These are phyloP conservation scores for Diprion similis DNA, from an alignment of 1,140 invertebrate genomes.

Conservation along the genomic window DNA sequence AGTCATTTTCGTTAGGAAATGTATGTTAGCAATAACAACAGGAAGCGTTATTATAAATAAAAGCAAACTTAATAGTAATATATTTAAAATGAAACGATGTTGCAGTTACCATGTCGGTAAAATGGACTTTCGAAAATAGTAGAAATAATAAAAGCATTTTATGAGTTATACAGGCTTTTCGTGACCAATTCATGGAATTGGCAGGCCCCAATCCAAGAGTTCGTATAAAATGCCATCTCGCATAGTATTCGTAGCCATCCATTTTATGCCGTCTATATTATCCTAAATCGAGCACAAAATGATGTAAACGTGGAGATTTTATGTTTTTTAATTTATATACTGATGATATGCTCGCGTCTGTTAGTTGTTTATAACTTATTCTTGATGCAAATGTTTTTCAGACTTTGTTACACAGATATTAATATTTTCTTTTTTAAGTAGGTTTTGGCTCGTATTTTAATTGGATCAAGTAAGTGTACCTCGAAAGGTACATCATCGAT, in stretches of 20 bases:
- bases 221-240: slow-evolving; percentile 14
- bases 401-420: background rate
- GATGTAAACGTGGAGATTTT: background rate
- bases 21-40: background rate
- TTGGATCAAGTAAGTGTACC: background rate
- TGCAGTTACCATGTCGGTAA: background rate
- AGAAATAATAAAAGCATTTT: background rate
- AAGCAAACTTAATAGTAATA: slow-evolving; percentile 6
- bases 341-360: background rate
- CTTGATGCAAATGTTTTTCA: background rate
- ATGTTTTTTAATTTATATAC: background rate
- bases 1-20: background rate
- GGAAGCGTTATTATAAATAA: background rate
- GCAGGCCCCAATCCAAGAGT: slow-evolving; percentile 33
- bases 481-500: background rate
- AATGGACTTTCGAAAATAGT: background rate
- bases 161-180: slow-evolving; percentile 6
- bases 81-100: slow-evolving; percentile 11
- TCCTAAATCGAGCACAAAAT: slow-evolving; percentile 15
- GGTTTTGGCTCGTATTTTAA: background rate
- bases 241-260: slow-evolving; percentile 25
- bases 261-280: slow-evolving; percentile 32
- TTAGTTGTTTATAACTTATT: background rate
- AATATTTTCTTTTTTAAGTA: background rate
- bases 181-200: slow-evolving; percentile 19